These are phyloP conservation scores for Pangasius krempfi DNA, from an alignment of 2,797 vertebrate genomes.

Conservation along the genomic window DNA sequence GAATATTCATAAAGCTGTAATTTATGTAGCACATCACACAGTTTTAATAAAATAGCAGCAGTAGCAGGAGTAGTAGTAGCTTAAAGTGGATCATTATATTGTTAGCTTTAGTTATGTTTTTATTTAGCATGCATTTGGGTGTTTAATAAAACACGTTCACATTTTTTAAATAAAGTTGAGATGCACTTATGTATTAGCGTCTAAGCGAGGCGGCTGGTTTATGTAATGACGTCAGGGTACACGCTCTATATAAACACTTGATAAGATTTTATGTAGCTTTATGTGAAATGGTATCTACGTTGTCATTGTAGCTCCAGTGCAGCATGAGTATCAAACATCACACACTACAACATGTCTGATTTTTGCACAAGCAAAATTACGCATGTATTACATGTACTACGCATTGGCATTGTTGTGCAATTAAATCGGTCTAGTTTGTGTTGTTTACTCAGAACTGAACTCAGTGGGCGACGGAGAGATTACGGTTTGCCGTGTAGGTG, in stretches of 20 bases:
- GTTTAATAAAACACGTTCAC: not conserved
- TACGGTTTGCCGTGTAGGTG: constrained; percentile 38
- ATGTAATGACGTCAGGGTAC: not conserved
- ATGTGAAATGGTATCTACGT: not conserved
- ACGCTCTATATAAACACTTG: not conserved
- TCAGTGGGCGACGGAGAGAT: constrained; percentile 24
- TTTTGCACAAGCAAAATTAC: not conserved
- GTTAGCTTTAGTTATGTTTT: not conserved
- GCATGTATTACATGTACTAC: not conserved
- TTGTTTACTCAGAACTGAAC: constrained; percentile 43
- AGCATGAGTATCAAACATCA: not conserved
- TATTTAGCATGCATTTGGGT: not conserved
- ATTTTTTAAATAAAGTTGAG: not conserved
- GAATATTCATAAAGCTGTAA: not conserved
- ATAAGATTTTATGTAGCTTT: not conserved
- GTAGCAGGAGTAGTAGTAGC: not conserved
- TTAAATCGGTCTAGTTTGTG: not conserved
- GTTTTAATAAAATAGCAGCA: not conserved
- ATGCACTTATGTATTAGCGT: not conserved
- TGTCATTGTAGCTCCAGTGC: not conserved
- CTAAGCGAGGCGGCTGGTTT: not conserved
- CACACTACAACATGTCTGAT: not conserved
- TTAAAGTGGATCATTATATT: not conserved
- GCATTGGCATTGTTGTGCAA: not conserved
- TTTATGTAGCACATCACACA: not conserved